phyloP scores from a whole-genome alignment of 1,140 invertebrate genomes.

The Brachionus asplanchnoidis region DNA sequence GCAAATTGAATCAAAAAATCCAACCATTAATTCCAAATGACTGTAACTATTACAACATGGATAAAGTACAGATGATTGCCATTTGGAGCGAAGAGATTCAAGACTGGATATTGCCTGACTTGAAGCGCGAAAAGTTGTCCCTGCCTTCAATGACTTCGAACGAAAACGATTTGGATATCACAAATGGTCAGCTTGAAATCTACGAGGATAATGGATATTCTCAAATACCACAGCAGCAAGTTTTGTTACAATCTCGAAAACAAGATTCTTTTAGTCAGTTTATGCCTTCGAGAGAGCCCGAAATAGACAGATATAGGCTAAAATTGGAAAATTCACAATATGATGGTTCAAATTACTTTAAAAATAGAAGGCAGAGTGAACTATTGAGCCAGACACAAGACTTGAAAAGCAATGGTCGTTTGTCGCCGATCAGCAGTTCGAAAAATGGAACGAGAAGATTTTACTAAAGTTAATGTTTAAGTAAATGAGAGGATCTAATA shows the following conservation, averaged over 20 bases:
- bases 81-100: conserved; percentile 35
- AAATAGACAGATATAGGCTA: conserved; percentile 32
- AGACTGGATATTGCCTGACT: conserved; percentile 26
- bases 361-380: conserved; percentile 28
- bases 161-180: neutral
- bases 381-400: conserved; percentile 37
- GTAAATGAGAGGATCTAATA: neutral
- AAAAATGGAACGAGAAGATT: conserved; percentile 8
- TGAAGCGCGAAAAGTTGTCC: conserved; percentile 2
- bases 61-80: conserved; percentile 15
- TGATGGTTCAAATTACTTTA: conserved; percentile 9
- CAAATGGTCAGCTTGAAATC: neutral
- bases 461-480: neutral
- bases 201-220: neutral
- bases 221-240: neutral
- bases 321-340: conserved; percentile 41
- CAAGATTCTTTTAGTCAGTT: conserved; percentile 2
- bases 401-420: conserved; percentile 24
- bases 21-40: neutral
- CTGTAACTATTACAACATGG: conserved; percentile 40
- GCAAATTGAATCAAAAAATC: conserved; percentile 1
- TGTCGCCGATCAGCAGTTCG: neutral
- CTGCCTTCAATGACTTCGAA: conserved; percentile 5
- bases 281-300: neutral
- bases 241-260: neutral